Evolutionary conservation across 1,140 invertebrate species (phyloP).

Genomic region (Lordiphosa clarofinis): DNA sequence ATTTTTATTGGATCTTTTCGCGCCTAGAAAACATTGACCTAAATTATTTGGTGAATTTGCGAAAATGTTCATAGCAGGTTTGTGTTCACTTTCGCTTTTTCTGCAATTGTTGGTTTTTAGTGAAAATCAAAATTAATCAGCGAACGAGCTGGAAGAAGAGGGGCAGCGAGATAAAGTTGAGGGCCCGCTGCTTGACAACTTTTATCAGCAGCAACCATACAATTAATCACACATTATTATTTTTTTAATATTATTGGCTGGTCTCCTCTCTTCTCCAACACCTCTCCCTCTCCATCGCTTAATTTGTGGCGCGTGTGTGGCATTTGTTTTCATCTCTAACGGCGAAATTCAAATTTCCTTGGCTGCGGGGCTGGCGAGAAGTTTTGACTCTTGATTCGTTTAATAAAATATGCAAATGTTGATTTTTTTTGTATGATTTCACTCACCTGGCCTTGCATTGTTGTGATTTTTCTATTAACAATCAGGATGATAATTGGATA

Average conservation of each 20-base stretch:
- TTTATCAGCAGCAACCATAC: conserved; percentile 41
- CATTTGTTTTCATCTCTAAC: conserved; percentile 40
- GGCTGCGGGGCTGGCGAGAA: conserved; percentile 19
- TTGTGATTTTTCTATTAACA: conserved; percentile 8
- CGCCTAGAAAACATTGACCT: conserved; percentile 54
- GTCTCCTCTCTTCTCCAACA: background rate
- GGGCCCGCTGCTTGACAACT: conserved; percentile 9
- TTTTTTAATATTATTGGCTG: conserved; percentile 17
- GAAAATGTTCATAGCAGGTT: conserved; percentile 32
- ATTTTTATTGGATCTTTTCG: conserved; percentile 17
- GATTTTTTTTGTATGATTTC: conserved; percentile 11
- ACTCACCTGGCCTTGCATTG: conserved; percentile 18
- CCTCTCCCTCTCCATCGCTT: background rate
- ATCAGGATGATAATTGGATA: conserved; percentile 5
- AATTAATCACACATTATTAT: conserved; percentile 61
- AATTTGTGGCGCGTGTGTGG: conserved; percentile 49
- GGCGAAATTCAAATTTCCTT: conserved; percentile 39
- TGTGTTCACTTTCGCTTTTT: conserved; percentile 49
- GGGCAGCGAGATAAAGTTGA: background rate
- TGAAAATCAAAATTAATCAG: conserved; percentile 35
- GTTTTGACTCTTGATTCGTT: conserved; percentile 42
- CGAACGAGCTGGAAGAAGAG: conserved; percentile 16
- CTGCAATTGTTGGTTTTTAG: conserved; percentile 15
- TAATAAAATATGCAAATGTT: conserved; percentile 59
- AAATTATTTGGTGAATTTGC: conserved; percentile 36